A percentile compares a stretch with the other conserved stretches of the same genome.
These are phyloP conservation scores for Labrus mixtus DNA, from an alignment of 2,113 vertebrate genomes.

Conservation along the genomic window DNA sequence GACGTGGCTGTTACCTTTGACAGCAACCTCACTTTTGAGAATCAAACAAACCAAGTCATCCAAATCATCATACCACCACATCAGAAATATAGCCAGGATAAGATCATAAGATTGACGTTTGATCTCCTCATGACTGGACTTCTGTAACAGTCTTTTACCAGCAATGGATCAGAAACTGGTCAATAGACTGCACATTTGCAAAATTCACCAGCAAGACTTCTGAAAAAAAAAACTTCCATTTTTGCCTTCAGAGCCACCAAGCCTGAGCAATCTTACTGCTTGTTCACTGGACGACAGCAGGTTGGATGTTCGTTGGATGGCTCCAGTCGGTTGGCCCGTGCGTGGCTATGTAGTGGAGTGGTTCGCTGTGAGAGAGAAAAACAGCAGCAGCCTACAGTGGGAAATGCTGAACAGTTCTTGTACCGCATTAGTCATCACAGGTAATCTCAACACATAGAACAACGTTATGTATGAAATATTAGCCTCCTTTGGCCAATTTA, in stretches of 20 bases:
- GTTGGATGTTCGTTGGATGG: constrained; percentile 68
- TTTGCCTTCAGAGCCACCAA: constrained; percentile 38
- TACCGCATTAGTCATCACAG: constrained; percentile 58
- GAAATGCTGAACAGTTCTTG: constrained; percentile 45
- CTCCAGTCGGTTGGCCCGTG: constrained; percentile 8
- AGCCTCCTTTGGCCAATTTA: background rate
- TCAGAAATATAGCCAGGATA: too few relatives aligned
- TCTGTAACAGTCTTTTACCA: background rate
- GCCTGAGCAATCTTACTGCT: constrained; percentile 36
- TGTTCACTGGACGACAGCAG: constrained; percentile 51
- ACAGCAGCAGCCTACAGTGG: constrained; percentile 53
- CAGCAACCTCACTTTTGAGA: too few relatives aligned
- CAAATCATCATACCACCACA: too few relatives aligned
- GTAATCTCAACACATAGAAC: background rate
- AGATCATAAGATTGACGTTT: too few relatives aligned
- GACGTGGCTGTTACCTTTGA: too few relatives aligned
- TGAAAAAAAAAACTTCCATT: too few relatives aligned
- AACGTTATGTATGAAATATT: background rate
- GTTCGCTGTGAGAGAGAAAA: constrained; percentile 50
- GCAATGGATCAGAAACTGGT: too few relatives aligned
- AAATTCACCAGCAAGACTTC: background rate
- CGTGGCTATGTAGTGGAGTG: constrained; percentile 79
- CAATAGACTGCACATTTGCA: too few relatives aligned
- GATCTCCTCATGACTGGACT: too few relatives aligned
- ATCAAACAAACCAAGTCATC: too few relatives aligned